These are phyloP conservation scores for Drosophila pegasa DNA, from an alignment of 2,888 invertebrate species.

Conservation along the genomic window DNA sequence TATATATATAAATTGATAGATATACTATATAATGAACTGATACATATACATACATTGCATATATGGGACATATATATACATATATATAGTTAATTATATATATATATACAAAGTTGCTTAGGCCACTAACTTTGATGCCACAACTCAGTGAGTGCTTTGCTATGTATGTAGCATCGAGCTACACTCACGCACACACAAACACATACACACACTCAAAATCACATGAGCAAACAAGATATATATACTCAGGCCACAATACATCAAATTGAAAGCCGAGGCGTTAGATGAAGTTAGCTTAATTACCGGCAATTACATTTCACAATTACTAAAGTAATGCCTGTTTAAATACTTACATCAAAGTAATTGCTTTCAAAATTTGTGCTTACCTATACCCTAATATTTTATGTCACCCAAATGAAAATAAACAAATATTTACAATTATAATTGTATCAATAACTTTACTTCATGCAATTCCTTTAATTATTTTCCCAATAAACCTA, in stretches of 20 bases:
- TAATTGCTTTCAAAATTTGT: constrained; percentile 4
- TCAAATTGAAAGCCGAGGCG: constrained; percentile 22
- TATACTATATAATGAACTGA: constrained; percentile 75
- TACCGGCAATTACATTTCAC: constrained; percentile 21
- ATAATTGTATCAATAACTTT: constrained; percentile 13
- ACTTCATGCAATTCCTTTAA: constrained; percentile 24
- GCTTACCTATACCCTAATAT: constrained; percentile 5
- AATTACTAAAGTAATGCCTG: constrained; percentile 28
- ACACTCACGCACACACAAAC: constrained; percentile 11
- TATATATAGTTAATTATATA: constrained; percentile 38
- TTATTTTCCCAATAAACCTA: constrained; percentile 21
- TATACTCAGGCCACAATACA: constrained; percentile 47
- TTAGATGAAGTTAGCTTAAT: constrained; percentile 6
- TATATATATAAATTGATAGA: constrained; percentile 54
- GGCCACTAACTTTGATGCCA: constrained; percentile 39
- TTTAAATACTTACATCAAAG: constrained; percentile 14
- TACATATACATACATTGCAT: constrained; percentile 66
- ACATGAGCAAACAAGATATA: constrained; percentile 16
- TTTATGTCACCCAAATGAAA: constrained; percentile 22
- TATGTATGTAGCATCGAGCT: constrained; percentile 26
- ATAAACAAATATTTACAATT: constrained; percentile 11
- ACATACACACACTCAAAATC: constrained; percentile 16
- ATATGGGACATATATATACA: constrained; percentile 44
- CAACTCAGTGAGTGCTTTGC: constrained; percentile 34
- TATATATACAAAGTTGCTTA: constrained; percentile 52